Evolutionary conservation across 2,113 vertebrate species (phyloP), one percentile per base, ranked within the genome.

Genomic region (Cygnus buccinator): DNA sequence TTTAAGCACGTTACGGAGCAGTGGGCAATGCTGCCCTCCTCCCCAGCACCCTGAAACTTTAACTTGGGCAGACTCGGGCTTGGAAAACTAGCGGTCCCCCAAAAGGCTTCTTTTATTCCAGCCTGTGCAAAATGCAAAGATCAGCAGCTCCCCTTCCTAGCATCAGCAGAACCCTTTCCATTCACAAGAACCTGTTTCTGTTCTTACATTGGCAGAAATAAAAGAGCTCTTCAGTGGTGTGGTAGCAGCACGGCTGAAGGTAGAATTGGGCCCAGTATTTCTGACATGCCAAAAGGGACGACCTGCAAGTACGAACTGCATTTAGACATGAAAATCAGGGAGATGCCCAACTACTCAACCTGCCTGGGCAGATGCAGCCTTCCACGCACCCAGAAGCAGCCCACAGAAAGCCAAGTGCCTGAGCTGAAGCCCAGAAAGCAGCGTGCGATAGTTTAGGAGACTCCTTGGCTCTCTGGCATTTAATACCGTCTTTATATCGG

Each of bases 321-420:
- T 68, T 93, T 79, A 89, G 82, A 72, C 89, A 76, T 23, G 90
- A 94, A 90, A 82, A 94, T 73, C 58, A 50, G 90, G 80, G 84
- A 91, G 91, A 96, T 96, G 84, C 84, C 94, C 62, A 94, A 62
- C 54, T 85, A 21, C 65, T 66, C 58, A 79, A 82, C 93, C 87
- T 91, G 91, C 71, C 87, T 46, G 91, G 92, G 87, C 92, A 96
- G 92, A 96, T 43, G 39, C 88, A 81, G 79, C 70, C 81, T 84
- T 68, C 22, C 13, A 5, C 4, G 37, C 1, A 0, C 62, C 46
- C 50, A 62, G 58, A 73, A 62, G 48, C 62, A 62, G 87, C 44
- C 78, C n/a, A 4, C 31, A 58, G 54, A 55, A 87, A 90, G 73
- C 26, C 65, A 92, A 89, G 44, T 54, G 37, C n/a, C 13, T 54